These are phyloP conservation scores for Papilio machaon DNA, from an alignment of 1,140 invertebrate species.

Conservation along the genomic window DNA sequence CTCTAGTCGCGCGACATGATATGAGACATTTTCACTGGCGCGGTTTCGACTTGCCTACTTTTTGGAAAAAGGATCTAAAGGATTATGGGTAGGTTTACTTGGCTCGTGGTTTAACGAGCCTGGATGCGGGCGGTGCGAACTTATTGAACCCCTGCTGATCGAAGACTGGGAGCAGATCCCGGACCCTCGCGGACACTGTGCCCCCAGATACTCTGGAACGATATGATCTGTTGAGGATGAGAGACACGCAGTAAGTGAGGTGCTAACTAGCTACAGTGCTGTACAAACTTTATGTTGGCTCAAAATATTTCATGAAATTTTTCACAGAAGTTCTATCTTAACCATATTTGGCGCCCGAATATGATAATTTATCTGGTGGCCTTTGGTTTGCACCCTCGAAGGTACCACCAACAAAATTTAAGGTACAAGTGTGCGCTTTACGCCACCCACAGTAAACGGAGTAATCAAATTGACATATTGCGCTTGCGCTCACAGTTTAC, in stretches of 20 bases:
- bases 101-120: slow-evolving; percentile 87
- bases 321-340: no score
- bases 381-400: no score
- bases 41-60: no score
- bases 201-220: slow-evolving; percentile 82
- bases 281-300: not conserved
- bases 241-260: slow-evolving; percentile 21
- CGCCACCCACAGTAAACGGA: no score
- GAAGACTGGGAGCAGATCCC: slow-evolving; percentile 90
- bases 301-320: not conserved
- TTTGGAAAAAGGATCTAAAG: not conserved
- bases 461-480: no score
- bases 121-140: slow-evolving; percentile 89
- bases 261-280: not conserved
- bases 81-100: slow-evolving; percentile 53
- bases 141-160: slow-evolving; percentile 91
- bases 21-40: no score
- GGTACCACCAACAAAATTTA: no score
- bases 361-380: no score
- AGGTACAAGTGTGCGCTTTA: no score
- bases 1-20: no score
- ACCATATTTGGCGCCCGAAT: no score
- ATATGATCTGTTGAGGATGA: slow-evolving; percentile 43
- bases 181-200: slow-evolving; percentile 85
- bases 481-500: no score